These are phyloP conservation scores for Saturnia pavonia DNA, from an alignment of 2,888 invertebrate species.

Conservation along the genomic window DNA sequence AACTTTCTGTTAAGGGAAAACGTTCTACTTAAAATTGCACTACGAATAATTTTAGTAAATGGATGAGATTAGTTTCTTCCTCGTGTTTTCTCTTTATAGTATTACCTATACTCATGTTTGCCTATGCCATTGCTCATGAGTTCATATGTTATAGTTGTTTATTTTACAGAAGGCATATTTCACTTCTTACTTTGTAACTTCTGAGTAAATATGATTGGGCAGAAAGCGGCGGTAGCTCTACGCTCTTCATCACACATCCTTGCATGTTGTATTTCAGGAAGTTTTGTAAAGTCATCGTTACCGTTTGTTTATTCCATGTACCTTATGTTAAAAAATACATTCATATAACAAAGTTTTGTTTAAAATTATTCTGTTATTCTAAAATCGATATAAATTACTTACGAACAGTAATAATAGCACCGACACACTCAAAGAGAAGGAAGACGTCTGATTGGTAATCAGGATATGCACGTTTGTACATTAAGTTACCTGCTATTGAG, in stretches of 20 bases:
- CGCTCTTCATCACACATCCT: conserved; percentile 83
- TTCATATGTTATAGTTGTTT: not conserved
- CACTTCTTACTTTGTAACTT: conserved; percentile 84
- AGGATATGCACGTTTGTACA: conserved; percentile 82
- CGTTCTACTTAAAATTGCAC: no score
- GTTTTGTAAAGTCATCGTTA: conserved; percentile 58
- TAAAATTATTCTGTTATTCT: not conserved
- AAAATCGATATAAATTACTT: conserved; percentile 41
- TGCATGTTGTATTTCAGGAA: conserved; percentile 84
- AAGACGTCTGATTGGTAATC: conserved; percentile 86
- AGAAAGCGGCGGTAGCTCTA: conserved; percentile 81
- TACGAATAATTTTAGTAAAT: no score
- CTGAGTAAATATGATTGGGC: conserved; percentile 72
- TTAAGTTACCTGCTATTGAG: conserved; percentile 86
- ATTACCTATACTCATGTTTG: no score
- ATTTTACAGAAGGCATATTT: not conserved
- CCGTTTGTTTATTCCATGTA: conserved; percentile 33
- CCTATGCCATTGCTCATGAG: no score
- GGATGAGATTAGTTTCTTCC: no score
- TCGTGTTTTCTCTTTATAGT: no score
- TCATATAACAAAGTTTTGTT: not conserved
- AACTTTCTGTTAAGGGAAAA: no score
- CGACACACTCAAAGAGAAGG: conserved; percentile 79
- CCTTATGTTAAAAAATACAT: conserved; percentile 36
- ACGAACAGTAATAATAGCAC: conserved; percentile 79